Evolutionary conservation across 1,140 invertebrate species (phyloP).

Genomic region (Thaumatotibia leucotreta): DNA sequence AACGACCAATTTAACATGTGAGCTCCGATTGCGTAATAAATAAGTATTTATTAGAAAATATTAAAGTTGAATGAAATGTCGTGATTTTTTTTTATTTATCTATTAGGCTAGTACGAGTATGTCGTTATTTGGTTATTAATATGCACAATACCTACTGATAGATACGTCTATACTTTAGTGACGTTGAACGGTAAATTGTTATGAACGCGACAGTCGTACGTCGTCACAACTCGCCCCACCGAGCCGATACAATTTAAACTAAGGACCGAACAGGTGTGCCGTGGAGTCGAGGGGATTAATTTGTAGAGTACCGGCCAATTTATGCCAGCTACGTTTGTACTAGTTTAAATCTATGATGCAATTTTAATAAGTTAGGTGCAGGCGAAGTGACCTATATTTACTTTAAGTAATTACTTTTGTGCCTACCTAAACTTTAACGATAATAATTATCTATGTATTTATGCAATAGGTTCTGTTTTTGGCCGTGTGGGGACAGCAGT

Average conservation of each 20-base stretch:
- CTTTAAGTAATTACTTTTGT: no score
- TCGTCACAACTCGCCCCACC: neutral
- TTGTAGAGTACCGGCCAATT: neutral
- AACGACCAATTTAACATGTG: no score
- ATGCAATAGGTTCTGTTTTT: no score
- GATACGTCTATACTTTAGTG: neutral
- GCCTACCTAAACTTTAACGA: no score
- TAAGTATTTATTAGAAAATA: neutral
- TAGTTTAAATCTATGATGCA: no score
- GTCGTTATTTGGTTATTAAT: no score
- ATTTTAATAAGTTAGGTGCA: no score
- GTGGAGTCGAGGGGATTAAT: neutral
- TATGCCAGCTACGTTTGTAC: neutral
- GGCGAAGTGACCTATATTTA: no score
- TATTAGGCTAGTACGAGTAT: no score
- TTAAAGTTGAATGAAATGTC: neutral
- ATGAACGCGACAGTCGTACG: neutral
- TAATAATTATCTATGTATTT: no score
- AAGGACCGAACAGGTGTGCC: conserved; percentile 5
- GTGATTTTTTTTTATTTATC: no score
- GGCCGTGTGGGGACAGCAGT: no score
- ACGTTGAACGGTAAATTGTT: neutral
- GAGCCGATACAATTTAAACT: conserved; percentile 11
- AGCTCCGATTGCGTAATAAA: neutral
- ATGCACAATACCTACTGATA: neutral